phyloP scores from a whole-genome alignment of 2,113 vertebrate genomes.

The Anas platyrhynchos region DNA sequence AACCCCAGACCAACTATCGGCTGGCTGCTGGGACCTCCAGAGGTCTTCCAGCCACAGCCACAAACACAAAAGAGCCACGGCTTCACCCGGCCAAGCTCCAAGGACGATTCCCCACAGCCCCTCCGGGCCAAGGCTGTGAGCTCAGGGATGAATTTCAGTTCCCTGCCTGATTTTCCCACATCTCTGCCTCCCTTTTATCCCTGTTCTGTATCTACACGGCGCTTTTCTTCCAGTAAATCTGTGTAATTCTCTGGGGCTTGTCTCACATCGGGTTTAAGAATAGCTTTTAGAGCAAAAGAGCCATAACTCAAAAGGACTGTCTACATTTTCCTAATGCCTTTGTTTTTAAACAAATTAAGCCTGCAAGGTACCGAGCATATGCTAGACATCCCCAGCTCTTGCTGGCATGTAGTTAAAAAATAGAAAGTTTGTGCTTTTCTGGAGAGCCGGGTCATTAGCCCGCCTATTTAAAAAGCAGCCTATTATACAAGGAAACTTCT shows the following conservation, averaged over 20 bases:
- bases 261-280: neutral
- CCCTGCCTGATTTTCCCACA: neutral
- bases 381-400: neutral
- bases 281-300: slow-evolving; percentile 39
- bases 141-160: neutral
- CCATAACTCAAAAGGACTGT: slow-evolving; percentile 29
- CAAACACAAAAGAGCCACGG: neutral
- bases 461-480: slow-evolving; percentile 49
- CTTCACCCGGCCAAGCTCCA: neutral
- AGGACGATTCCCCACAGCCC: accelerated
- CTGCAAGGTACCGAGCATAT: neutral
- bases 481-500: slow-evolving; percentile 63
- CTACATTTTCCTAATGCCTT: slow-evolving; percentile 48
- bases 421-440: slow-evolving; percentile 61
- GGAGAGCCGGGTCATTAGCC: slow-evolving; percentile 51
- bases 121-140: neutral
- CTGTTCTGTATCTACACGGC: neutral
- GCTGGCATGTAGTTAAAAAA: slow-evolving; percentile 23
- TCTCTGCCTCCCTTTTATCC: neutral
- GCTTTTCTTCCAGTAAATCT: slow-evolving; percentile 20
- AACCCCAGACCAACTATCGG: neutral
- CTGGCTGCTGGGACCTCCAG: neutral
- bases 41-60: neutral
- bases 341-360: slow-evolving; percentile 48
- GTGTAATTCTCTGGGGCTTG: neutral